Evolutionary conservation across 2,888 invertebrate species (phyloP).

Genomic region (Acronicta aceris): DNA sequence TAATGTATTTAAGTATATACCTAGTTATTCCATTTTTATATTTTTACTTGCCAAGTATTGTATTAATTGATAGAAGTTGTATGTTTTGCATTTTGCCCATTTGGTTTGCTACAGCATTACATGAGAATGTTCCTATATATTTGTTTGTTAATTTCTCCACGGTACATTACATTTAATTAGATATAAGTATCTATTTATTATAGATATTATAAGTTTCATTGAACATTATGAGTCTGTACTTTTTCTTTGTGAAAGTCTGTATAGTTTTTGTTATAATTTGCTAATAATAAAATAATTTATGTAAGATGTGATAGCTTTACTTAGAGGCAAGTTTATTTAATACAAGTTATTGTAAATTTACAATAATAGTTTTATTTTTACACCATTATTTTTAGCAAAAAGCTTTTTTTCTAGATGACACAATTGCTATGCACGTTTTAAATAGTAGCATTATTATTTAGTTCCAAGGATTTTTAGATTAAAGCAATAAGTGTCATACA

Average conservation of each 20-base stretch:
- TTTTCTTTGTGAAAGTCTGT: constrained; percentile 81
- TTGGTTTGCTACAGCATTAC: constrained; percentile 70
- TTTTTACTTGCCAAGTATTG: constrained; percentile 78
- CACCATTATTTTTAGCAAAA: constrained; percentile 68
- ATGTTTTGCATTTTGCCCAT: constrained; percentile 68
- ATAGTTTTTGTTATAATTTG: constrained; percentile 84
- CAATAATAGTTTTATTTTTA: constrained; percentile 79
- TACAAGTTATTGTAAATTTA: constrained; percentile 83
- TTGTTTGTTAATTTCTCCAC: constrained; percentile 69
- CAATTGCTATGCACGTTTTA: constrained; percentile 66
- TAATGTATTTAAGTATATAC: constrained; percentile 40
- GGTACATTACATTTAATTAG: constrained; percentile 65
- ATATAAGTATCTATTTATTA: constrained; percentile 80
- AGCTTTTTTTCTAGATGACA: constrained; percentile 72
- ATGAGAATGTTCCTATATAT: constrained; percentile 80
- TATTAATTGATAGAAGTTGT: constrained; percentile 67
- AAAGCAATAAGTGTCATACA: constrained; percentile 32
- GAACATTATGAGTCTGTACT: constrained; percentile 64
- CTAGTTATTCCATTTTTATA: constrained; percentile 68
- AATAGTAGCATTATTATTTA: constrained; percentile 38
- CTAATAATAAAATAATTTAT: constrained; percentile 77
- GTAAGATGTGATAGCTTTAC: constrained; percentile 88
- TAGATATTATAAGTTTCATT: constrained; percentile 74
- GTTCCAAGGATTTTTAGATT: constrained; percentile 27
- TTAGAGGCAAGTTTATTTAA: constrained; percentile 86